Conservation (phyloP, 2,797 vertebrate species). For the Enteromius unitaeniatus region DNA sequence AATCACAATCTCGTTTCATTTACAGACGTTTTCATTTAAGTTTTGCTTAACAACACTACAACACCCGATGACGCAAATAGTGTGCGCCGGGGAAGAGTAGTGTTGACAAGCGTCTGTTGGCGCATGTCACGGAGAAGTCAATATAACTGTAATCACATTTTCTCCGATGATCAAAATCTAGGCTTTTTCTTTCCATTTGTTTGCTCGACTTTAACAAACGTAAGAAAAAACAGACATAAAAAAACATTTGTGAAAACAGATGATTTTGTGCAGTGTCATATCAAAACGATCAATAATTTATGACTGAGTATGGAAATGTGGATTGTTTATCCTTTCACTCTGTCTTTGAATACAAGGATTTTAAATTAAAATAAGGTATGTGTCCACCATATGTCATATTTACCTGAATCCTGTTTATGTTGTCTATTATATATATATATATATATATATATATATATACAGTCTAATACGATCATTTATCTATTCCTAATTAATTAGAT, state of each 20-base stretch:
- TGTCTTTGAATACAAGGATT: neutral
- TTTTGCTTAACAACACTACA: neutral
- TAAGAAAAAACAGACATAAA: no score
- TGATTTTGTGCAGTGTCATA: conserved; percentile 11
- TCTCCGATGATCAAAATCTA: neutral
- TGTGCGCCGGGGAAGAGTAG: neutral
- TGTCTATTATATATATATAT: neutral
- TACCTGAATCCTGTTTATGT: neutral
- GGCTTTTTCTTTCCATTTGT: neutral
- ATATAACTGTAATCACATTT: neutral
- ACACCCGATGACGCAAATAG: neutral
- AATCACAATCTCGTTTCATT: neutral
- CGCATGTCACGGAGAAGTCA: neutral
- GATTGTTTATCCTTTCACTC: neutral
- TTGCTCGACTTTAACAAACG: neutral
- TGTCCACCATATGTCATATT: neutral
- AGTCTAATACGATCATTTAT: neutral
- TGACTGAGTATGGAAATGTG: conserved; percentile 9
- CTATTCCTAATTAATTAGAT: neutral
- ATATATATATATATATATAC: no score
- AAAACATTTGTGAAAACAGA: neutral
- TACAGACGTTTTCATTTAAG: neutral
- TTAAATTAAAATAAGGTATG: conserved; percentile 17
- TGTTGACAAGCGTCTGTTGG: conserved; percentile 8
- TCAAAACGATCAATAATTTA: neutral